Conservation (phyloP, 2,888 invertebrate species). For the Lagria hirta region DNA sequence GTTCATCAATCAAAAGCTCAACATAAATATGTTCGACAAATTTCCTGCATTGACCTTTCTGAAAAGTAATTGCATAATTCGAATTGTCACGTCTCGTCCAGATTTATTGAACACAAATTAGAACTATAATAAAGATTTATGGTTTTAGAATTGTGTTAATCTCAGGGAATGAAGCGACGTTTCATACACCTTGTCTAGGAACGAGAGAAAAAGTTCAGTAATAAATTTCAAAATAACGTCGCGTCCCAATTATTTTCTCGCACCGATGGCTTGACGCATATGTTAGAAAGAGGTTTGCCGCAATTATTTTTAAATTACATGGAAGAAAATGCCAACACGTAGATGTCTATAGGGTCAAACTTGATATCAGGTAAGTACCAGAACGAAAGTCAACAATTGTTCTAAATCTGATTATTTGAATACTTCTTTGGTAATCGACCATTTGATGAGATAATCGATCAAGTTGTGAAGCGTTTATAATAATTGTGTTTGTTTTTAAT, state of each 20-base stretch:
- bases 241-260: conserved; percentile 56
- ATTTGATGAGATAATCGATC: conserved; percentile 30
- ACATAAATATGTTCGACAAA: conserved; percentile 39
- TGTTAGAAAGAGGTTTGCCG: conserved; percentile 48
- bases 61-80: conserved; percentile 42
- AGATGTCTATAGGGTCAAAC: conserved; percentile 18
- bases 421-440: conserved; percentile 9
- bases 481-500: conserved; percentile 31
- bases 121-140: conserved; percentile 47
- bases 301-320: conserved; percentile 49
- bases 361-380: conserved; percentile 7
- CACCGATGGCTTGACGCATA: conserved; percentile 54
- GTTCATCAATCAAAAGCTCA: conserved; percentile 36
- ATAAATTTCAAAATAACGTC: conserved; percentile 54
- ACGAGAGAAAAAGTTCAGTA: conserved; percentile 31
- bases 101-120: conserved; percentile 48
- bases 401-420: conserved; percentile 4
- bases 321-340: conserved; percentile 21
- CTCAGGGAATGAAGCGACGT: conserved; percentile 22
- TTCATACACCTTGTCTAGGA: conserved; percentile 22
- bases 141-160: conserved; percentile 33
- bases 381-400: conserved; percentile 11
- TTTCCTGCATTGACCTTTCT: conserved; percentile 44
- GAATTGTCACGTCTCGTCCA: conserved; percentile 43
- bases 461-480: conserved; percentile 28